Conservation (phyloP, 2,113 vertebrate species). For the Poeciliopsis retropinna region DNA sequence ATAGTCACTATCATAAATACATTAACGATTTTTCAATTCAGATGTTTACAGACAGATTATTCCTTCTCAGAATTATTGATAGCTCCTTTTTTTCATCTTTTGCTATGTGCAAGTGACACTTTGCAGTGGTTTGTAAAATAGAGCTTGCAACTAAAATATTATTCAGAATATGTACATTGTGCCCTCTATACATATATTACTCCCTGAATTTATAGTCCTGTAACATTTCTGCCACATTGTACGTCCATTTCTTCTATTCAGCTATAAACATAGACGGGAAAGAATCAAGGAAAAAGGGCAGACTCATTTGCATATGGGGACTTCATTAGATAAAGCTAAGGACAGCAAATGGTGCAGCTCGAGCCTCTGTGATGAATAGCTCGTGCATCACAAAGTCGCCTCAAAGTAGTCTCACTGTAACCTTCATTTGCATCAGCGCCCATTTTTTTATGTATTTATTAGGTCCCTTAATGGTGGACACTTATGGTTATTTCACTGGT, state of each 20-base stretch:
- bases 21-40: too few relatives aligned
- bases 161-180: constrained; percentile 34
- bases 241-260: constrained; percentile 80
- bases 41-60: too few relatives aligned
- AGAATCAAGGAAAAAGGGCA: constrained; percentile 90
- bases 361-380: constrained; percentile 98
- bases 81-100: not conserved
- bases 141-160: constrained; percentile 1
- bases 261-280: constrained; percentile 86
- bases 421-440: constrained; percentile 93
- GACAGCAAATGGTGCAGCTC: constrained; percentile 92
- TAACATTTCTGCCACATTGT: constrained; percentile 49
- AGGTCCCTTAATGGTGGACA: constrained; percentile 83
- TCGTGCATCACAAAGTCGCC: constrained; percentile 90
- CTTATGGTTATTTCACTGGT: constrained; percentile 81
- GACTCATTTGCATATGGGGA: constrained; percentile 97
- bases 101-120: not conserved
- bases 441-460: constrained; percentile 79
- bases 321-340: constrained; percentile 99
- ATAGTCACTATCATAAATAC: too few relatives aligned
- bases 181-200: constrained; percentile 70
- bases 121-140: constrained; percentile 11
- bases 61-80: not conserved
- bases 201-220: constrained; percentile 47
- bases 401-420: constrained; percentile 92